Evolutionary conservation across 2,113 vertebrate species (phyloP).

Genomic region (Holacanthus passer): DNA sequence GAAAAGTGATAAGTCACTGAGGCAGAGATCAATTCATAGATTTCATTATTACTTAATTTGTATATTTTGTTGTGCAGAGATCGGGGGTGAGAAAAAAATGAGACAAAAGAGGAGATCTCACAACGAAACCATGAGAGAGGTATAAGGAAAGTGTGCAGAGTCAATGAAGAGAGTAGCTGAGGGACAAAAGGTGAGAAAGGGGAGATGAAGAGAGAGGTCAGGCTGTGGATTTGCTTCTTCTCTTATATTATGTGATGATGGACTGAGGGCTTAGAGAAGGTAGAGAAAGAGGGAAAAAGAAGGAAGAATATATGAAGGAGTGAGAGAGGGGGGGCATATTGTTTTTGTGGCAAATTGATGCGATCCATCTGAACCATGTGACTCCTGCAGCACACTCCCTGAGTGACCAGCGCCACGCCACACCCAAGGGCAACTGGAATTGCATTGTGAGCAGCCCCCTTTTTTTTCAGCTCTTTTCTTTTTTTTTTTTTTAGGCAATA

Average conservation of each 20-base stretch:
- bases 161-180: background rate
- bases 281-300: slow-evolving; percentile 53
- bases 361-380: slow-evolving; percentile 93
- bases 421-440: slow-evolving; percentile 87
- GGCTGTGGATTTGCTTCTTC: slow-evolving; percentile 79
- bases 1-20: background rate
- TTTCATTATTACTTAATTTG: slow-evolving; percentile 69
- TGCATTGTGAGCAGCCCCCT: slow-evolving; percentile 87
- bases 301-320: slow-evolving; percentile 39
- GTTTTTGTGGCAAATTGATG: slow-evolving; percentile 95
- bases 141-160: slow-evolving; percentile 65
- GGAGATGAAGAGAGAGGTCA: slow-evolving; percentile 74
- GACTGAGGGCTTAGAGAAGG: slow-evolving; percentile 86
- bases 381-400: slow-evolving; percentile 89
- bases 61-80: slow-evolving; percentile 43
- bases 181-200: slow-evolving; percentile 52
- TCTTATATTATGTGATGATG: slow-evolving; percentile 82
- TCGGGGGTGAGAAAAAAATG: background rate
- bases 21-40: background rate
- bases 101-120: background rate
- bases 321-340: slow-evolving; percentile 82
- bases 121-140: background rate
- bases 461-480: background rate
- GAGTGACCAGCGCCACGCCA: slow-evolving; percentile 85
- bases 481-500: slow-evolving; percentile 82